A percentile compares a stretch with the other conserved stretches of the same genome.
phyloP scores from a whole-genome alignment of 2,797 vertebrate species.

The Onychomys torridus region DNA sequence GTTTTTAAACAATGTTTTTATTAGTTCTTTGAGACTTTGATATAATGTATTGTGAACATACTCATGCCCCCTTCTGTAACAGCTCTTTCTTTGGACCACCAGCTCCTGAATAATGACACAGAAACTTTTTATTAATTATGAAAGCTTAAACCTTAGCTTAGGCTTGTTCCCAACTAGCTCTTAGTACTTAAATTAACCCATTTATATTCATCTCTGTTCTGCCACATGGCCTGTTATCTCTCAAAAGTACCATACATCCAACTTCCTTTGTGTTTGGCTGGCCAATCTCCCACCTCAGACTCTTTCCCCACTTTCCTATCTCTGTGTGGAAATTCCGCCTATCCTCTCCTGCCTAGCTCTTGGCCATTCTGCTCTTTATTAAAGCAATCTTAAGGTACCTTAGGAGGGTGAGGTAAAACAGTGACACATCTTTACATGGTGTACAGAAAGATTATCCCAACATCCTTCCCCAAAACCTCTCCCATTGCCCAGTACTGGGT shows the following conservation, averaged over 20 bases:
- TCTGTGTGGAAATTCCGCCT: fast-evolving
- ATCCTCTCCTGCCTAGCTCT: not conserved
- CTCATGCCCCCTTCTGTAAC: not conserved
- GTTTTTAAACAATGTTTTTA: not conserved
- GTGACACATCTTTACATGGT: not conserved
- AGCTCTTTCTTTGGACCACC: not conserved
- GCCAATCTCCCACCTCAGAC: not conserved
- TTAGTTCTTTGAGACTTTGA: not conserved
- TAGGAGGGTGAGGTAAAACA: not conserved
- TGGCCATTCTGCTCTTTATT: not conserved
- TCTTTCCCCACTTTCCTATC: not conserved
- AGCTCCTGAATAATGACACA: too few relatives aligned
- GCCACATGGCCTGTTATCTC: not conserved
- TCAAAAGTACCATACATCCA: not conserved
- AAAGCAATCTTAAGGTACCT: not conserved
- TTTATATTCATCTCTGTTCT: not conserved
- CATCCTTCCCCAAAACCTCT: not conserved
- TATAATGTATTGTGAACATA: not conserved
- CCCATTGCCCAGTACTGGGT: not conserved
- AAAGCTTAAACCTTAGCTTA: not conserved
- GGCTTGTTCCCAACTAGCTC: not conserved
- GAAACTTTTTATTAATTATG: not conserved
- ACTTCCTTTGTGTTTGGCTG: not conserved
- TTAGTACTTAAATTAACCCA: not conserved
- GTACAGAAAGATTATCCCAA: not conserved